Evolutionary conservation across 2,113 vertebrate genomes (phyloP), one percentile per base, ranked within the genome.

Genomic region (Cephalopterus ornatus): DNA sequence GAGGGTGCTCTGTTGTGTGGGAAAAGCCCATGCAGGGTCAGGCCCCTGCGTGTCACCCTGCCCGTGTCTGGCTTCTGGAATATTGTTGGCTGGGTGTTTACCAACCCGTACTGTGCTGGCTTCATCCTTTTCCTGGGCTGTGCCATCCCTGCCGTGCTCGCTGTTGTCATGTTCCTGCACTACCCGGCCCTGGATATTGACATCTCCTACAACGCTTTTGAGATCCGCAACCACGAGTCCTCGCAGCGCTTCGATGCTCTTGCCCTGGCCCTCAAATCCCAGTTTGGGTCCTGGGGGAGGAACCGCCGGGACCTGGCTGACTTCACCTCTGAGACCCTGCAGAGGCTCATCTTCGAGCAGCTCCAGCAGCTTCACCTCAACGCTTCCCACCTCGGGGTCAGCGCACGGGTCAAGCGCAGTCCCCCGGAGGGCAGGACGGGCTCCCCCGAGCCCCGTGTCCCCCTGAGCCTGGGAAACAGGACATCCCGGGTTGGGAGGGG

Each of bases 191-290:
- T 99, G 98, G 99, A 99, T 88, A 99, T 99, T 5, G 99, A 99
- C 97, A 99, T 99, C 94, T 99, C 99, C 79, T 99, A 99, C 98
- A 99, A 99, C 3, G 99, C 99, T 66, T 99, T 99, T 0, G 99
- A 99, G 98, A 99, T 99, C 78, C 99, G 99, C 93, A 99, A 99
- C 97, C 99, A 99, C 21, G 98, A 99, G 94, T 99, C 99, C 14
- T 99, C 99, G 0, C 98, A 99, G 97, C 99, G 98, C 74, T 99
- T 99, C 1, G 99, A 99, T 0, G 99, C 99, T 2, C 99, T 99
- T 1, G 95, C 99, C 84, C 95, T 99, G 41, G 99, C 99, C 12
- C 98, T 99, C 32, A 99, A 99, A 97, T 99, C 98, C 68, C 99
- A 99, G 98, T 98, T 99, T 59, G 99, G 99, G 12, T 99, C 99